Percentiles rank a stretch among this genome's conserved stretches.
Evolutionary conservation across 2,113 vertebrate genomes (phyloP).

Genomic region (Phylloscopus whistleri): DNA sequence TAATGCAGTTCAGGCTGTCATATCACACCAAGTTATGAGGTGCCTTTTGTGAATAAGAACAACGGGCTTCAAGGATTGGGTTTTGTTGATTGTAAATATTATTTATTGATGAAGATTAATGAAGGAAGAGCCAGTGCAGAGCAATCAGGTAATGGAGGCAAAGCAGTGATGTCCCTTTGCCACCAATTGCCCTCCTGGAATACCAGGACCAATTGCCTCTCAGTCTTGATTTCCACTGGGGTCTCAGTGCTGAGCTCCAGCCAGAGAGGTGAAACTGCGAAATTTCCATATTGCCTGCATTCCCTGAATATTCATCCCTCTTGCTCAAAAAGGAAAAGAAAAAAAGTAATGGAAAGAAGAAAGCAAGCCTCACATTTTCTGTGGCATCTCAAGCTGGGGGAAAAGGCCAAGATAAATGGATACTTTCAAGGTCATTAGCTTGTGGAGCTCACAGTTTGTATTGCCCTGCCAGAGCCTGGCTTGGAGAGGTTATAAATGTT

Average conservation of each 20-base stretch:
- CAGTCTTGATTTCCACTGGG: background rate
- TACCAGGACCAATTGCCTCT: background rate
- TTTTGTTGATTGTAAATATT: constrained; percentile 41
- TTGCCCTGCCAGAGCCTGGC: constrained; percentile 64
- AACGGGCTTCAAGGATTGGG: background rate
- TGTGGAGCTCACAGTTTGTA: constrained; percentile 60
- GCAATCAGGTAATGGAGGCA: constrained; percentile 2
- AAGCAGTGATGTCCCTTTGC: constrained; percentile 27
- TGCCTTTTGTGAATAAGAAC: constrained; percentile 16
- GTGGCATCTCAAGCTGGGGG: constrained; percentile 68
- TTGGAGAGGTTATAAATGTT: constrained; percentile 72
- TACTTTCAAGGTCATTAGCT: constrained; percentile 78
- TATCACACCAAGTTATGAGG: background rate
- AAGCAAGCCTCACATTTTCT: constrained; percentile 56
- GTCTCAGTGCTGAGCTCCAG: background rate
- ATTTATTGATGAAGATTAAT: constrained; percentile 61
- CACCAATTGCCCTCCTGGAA: background rate
- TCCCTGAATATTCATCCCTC: constrained; percentile 45
- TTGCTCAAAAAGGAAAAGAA: constrained; percentile 38
- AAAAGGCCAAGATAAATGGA: constrained; percentile 76
- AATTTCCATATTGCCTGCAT: background rate
- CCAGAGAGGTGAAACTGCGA: background rate
- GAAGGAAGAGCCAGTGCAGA: background rate
- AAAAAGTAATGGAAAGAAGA: constrained; percentile 36
- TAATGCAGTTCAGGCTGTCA: constrained; percentile 28